phyloP scores from a whole-genome alignment of 2,888 invertebrate genomes.

The Mongoloraphidia duomilia region DNA sequence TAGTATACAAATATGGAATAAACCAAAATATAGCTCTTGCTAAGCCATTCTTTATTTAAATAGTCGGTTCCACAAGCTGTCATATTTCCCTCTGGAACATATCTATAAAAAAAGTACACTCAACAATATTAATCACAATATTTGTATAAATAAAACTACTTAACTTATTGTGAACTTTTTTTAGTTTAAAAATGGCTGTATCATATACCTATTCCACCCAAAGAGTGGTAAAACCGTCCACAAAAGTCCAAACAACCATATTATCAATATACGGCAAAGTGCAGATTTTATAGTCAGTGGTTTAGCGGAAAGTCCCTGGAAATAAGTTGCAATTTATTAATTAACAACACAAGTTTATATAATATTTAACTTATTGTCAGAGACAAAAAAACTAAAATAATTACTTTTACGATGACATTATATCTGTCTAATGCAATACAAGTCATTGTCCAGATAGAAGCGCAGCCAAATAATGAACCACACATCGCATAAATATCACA shows the following conservation, averaged over 20 bases:
- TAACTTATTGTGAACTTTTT: background rate
- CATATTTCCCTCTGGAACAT: conserved; percentile 89
- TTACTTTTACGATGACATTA: conserved; percentile 63
- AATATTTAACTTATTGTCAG: no score
- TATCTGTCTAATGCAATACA: conserved; percentile 86
- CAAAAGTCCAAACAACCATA: conserved; percentile 61
- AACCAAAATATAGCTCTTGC: conserved; percentile 63
- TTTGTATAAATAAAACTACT: no score
- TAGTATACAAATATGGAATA: conserved; percentile 71
- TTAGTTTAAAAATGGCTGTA: background rate
- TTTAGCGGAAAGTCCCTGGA: conserved; percentile 74
- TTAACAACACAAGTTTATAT: no score
- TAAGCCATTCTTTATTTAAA: conserved; percentile 57
- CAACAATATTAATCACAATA: no score
- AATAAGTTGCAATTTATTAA: no score
- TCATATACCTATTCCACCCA: conserved; percentile 62
- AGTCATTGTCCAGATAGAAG: conserved; percentile 90
- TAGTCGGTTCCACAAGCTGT: conserved; percentile 88
- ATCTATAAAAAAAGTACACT: conserved; percentile 34
- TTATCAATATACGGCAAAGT: conserved; percentile 56
- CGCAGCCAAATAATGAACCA: conserved; percentile 80
- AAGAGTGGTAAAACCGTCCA: conserved; percentile 78
- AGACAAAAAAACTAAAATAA: no score
- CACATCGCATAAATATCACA: conserved; percentile 78
- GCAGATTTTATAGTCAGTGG: conserved; percentile 73